Evolutionary conservation across 2,113 vertebrate genomes (phyloP).

Genomic region (Macheiramphus alcinus): DNA sequence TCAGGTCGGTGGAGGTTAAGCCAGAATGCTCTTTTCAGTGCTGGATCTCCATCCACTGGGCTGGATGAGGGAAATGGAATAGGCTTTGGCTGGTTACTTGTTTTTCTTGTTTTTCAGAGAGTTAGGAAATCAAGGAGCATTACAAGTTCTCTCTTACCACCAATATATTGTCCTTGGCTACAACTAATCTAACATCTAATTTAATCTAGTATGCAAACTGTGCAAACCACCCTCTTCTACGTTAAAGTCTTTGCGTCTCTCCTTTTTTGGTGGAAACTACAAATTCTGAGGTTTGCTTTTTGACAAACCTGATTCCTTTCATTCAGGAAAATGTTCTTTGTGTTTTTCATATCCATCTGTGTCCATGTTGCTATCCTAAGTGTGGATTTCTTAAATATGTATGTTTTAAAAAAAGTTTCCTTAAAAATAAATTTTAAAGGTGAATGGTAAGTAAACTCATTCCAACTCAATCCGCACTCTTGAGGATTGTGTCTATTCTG

Average conservation of each 20-base stretch:
- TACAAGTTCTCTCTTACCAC: background rate
- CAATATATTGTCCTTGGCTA: background rate
- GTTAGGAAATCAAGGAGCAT: background rate
- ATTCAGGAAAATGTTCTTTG: background rate
- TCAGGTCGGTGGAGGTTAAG: background rate
- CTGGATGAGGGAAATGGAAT: background rate
- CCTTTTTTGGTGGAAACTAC: background rate
- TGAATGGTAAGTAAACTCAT: background rate
- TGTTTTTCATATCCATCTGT: background rate
- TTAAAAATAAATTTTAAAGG: background rate
- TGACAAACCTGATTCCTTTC: background rate
- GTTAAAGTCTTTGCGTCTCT: background rate
- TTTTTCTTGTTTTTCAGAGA: background rate
- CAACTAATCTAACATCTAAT: background rate
- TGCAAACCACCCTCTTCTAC: background rate
- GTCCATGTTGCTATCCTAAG: background rate
- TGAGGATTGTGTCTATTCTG: background rate
- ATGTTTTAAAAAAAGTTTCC: too few species aligned
- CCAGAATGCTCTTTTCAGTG: background rate
- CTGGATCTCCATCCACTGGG: background rate
- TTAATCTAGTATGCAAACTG: background rate
- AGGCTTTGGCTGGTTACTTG: background rate
- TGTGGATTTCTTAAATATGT: rapidly evolving
- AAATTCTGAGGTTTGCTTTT: background rate
- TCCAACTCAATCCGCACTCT: background rate